Percentiles rank a stretch among this genome's conserved stretches.
phyloP scores from a whole-genome alignment of 1,140 invertebrate species.

The Drosophila murphyi region DNA sequence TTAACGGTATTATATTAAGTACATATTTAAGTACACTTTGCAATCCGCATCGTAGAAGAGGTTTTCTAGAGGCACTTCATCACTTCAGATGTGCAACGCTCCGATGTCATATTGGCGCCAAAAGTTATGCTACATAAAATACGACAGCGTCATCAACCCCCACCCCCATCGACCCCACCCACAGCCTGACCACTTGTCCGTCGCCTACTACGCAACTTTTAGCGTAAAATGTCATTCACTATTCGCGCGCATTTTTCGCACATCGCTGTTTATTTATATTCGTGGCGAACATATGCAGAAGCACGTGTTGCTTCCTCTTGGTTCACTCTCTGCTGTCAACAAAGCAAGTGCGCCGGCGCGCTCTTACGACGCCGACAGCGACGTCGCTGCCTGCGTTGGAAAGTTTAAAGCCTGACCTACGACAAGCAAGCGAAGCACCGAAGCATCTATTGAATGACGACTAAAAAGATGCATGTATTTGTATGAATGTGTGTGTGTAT shows the following conservation, averaged over 20 bases:
- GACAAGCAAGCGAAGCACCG: conserved; percentile 58
- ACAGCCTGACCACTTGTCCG: not conserved
- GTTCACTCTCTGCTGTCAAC: conserved; percentile 53
- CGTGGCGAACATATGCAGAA: conserved; percentile 33
- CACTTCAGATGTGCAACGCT: conserved; percentile 40
- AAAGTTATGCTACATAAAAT: conserved; percentile 71
- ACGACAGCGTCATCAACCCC: conserved; percentile 24
- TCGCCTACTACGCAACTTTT: conserved; percentile 63
- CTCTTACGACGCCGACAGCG: conserved; percentile 51
- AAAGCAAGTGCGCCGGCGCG: conserved; percentile 53
- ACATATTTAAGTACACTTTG: not conserved
- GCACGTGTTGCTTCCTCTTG: conserved; percentile 67
- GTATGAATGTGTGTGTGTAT: conserved; percentile 31
- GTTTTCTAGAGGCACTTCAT: conserved; percentile 28
- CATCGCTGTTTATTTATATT: conserved; percentile 66
- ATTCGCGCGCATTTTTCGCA: conserved; percentile 44
- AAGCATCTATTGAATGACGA: conserved; percentile 48
- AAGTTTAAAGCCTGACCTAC: conserved; percentile 71
- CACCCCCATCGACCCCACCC: not conserved
- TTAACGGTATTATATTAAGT: not conserved
- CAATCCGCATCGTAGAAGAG: not conserved
- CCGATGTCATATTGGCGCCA: conserved; percentile 68
- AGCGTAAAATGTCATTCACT: conserved; percentile 73
- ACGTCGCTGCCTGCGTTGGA: conserved; percentile 31
- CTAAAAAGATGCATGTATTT: conserved; percentile 31